Evolutionary conservation across 1,140 invertebrate genomes (phyloP).

Genomic region (Zaprionus vittiger): DNA sequence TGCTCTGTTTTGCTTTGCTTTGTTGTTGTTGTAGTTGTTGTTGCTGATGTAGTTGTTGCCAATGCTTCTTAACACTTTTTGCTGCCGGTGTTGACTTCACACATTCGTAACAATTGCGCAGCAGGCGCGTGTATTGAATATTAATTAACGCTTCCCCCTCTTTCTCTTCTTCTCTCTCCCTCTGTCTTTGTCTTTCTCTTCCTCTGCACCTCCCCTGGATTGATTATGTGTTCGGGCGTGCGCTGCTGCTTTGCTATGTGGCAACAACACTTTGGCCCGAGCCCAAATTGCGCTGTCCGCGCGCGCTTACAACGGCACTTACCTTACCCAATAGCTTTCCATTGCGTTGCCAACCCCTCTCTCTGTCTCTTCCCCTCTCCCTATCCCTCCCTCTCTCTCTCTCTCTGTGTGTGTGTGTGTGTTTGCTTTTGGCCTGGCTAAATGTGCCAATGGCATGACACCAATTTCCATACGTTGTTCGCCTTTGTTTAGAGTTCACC

Average conservation of each 20-base stretch:
- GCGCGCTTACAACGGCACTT: constrained; percentile 62
- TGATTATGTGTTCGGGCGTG: constrained; percentile 64
- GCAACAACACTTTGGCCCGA: constrained; percentile 35
- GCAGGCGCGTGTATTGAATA: constrained; percentile 69
- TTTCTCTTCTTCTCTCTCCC: not conserved
- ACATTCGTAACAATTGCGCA: constrained; percentile 81
- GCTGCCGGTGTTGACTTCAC: constrained; percentile 65
- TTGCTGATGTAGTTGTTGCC: constrained; percentile 26
- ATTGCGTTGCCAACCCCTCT: constrained; percentile 15
- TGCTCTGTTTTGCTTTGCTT: constrained; percentile 14
- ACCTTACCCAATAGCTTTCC: constrained; percentile 76
- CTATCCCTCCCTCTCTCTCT: not conserved
- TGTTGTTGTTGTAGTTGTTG: constrained; percentile 25
- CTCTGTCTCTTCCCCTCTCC: not conserved
- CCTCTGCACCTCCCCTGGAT: constrained; percentile 15
- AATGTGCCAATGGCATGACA: constrained; percentile 84
- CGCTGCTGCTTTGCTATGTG: constrained; percentile 18
- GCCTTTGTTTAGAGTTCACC: constrained; percentile 58
- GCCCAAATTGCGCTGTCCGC: constrained; percentile 28
- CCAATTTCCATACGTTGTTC: constrained; percentile 67
- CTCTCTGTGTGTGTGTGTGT: constrained; percentile 15
- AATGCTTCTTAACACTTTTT: constrained; percentile 63
- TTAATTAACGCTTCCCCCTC: constrained; percentile 59
- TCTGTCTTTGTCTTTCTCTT: not conserved
- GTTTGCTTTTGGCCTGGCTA: constrained; percentile 54